phyloP scores from a whole-genome alignment of 1,140 invertebrate species.

The Drosophila seguyi region DNA sequence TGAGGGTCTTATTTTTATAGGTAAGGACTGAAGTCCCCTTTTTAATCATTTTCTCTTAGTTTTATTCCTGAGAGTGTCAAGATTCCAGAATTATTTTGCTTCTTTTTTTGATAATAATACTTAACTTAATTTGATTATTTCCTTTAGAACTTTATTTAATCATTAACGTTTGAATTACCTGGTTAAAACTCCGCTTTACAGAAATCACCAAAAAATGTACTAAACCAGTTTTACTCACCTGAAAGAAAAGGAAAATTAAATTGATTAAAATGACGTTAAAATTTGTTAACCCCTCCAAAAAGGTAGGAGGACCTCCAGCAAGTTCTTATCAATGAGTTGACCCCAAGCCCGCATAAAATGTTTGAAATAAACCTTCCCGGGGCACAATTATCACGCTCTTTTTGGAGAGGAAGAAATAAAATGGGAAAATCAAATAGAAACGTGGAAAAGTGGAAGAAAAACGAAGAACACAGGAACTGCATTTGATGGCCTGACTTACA shows the following conservation, averaged over 20 bases:
- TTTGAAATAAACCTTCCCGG: conserved; percentile 20
- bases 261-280: conserved; percentile 24
- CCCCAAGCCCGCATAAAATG: conserved; percentile 44
- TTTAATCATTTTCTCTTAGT: neutral
- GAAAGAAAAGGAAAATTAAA: conserved; percentile 35
- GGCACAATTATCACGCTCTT: conserved; percentile 69
- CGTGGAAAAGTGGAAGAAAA: conserved; percentile 29
- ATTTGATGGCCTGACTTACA: conserved; percentile 60
- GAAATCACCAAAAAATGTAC: neutral
- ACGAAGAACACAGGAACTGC: conserved; percentile 75
- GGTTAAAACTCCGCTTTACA: neutral
- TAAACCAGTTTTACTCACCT: conserved; percentile 57
- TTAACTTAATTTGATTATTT: neutral
- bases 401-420: conserved; percentile 30
- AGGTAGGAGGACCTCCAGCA: conserved; percentile 21
- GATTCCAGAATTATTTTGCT: neutral
- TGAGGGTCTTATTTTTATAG: neutral
- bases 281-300: neutral
- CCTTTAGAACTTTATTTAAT: neutral
- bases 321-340: conserved; percentile 30
- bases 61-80: too few relatives aligned
- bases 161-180: conserved; percentile 21
- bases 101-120: neutral
- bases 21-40: neutral
- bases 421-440: conserved; percentile 52